A percentile compares a stretch with the other conserved stretches of the same genome.
Evolutionary conservation across 2,888 invertebrate species (phyloP).

Genomic region (Caenorhabditis auriculariae): DNA sequence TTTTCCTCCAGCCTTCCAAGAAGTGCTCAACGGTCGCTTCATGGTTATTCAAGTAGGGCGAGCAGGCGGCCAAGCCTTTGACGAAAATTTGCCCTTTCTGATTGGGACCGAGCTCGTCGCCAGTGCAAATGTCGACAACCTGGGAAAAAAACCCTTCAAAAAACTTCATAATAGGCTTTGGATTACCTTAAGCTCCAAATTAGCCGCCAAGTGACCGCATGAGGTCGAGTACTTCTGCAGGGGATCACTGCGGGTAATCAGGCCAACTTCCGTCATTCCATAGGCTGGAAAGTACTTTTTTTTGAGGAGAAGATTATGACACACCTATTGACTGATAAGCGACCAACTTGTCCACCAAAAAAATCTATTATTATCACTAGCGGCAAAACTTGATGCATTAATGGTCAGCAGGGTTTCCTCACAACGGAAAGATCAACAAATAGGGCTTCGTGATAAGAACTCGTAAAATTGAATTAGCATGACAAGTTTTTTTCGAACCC

Average conservation of each 20-base stretch:
- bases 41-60: conserved; percentile 24
- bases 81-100: conserved; percentile 29
- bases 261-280: conserved; percentile 28
- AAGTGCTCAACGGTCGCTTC: conserved; percentile 23
- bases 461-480: too few relatives aligned
- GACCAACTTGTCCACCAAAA: too few relatives aligned
- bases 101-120: conserved; percentile 13
- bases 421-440: not conserved
- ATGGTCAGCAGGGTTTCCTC: too few relatives aligned
- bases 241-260: conserved; percentile 19
- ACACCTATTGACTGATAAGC: too few relatives aligned
- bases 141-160: too few relatives aligned
- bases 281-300: conserved; percentile 28
- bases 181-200: conserved; percentile 21
- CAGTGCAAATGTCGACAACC: conserved; percentile 16
- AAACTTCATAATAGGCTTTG: not conserved
- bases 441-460: too few relatives aligned
- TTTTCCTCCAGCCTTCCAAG: conserved; percentile 26
- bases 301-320: too few relatives aligned
- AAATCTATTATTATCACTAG: too few relatives aligned
- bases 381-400: too few relatives aligned
- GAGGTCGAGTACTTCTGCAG: conserved; percentile 9
- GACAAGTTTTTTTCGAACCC: too few relatives aligned
- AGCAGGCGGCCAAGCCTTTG: conserved; percentile 15
- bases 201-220: conserved; percentile 20